Base-by-base conservation (phyloP, 2,797 vertebrate genomes). In the Alauda arvensis region DNA sequence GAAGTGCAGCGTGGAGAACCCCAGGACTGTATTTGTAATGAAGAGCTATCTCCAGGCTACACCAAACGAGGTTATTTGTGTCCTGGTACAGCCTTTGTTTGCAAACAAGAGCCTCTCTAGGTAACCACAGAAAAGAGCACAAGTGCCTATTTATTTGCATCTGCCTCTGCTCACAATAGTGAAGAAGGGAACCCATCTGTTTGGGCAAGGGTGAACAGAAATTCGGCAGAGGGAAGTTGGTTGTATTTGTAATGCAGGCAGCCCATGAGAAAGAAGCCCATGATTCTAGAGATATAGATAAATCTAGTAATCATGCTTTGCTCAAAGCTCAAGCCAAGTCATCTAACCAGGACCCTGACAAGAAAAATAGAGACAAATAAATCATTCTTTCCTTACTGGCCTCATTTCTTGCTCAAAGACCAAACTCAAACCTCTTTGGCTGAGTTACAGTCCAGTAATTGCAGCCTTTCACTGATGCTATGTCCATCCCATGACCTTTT, bases 21-120 rank as follows among this genome's bases (percentile, higher is more conserved):
- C 70, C 37, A 25, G 0, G 3, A 45, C 60, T 60, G 34, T 17
- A 21, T 81, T 74, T 90, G 65, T 82, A 65, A 85, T 46, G 26
- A 89, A 86, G 71, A 83, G 37, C 43, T 40, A 69, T 75, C 83
- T 89, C 89, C 51, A 88, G 77, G 61, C 81, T 89, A 55, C 57
- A 31, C 51, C 46, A 48, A 88, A 72, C 0, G 6, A 71, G 61
- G n/a, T 12, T 84, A 29, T 77, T 79, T 80, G 72, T 79, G 77
- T 72, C 56, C 69, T 53, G 51, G 45, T 53, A 24, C 49, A 55
- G 79, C 74, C 62, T 94, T 89, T 93, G 84, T 89, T 88, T 80
- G 90, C 90, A 90, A 77, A 77, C 62, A 91, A 33, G 37, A 6
- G 81, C 86, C 84, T 94, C 82, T 85, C 90, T 61, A 93, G 83